A percentile compares a stretch with the other conserved stretches of the same genome.
Conservation (phyloP, 1,140 invertebrate genomes). For the Drosophila sucinea region DNA sequence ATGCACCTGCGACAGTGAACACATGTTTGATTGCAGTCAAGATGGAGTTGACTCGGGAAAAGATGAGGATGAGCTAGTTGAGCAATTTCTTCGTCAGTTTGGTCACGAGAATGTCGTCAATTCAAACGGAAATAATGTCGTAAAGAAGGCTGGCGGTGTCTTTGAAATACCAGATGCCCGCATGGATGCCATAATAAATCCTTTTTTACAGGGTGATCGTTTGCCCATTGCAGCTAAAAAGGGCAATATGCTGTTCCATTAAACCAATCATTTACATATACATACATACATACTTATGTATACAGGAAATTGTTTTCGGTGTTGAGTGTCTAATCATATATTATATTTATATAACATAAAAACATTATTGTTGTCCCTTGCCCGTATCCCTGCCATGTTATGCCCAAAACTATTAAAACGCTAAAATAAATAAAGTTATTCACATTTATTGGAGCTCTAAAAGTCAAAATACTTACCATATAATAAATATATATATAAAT, state of each 20-base stretch:
- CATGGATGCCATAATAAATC: conserved; percentile 85
- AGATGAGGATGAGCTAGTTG: conserved; percentile 74
- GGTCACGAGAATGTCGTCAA: conserved; percentile 82
- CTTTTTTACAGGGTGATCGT: conserved; percentile 91
- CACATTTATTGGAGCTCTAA: neutral
- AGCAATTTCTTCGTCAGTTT: conserved; percentile 84
- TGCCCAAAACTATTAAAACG: neutral
- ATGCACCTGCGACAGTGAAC: conserved; percentile 99
- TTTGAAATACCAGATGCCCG: conserved; percentile 84
- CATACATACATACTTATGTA: conserved; percentile 30
- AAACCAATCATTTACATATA: conserved; percentile 27
- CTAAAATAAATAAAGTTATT: conserved; percentile 6
- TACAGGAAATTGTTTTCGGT: conserved; percentile 23
- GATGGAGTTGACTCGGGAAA: conserved; percentile 57
- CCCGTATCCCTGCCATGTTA: neutral
- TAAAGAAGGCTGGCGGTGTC: conserved; percentile 86
- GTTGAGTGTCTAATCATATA: conserved; percentile 49
- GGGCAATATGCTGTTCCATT: conserved; percentile 87
- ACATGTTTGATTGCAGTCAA: conserved; percentile 96
- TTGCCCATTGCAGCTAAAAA: conserved; percentile 95
- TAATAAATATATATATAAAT: too few relatives aligned
- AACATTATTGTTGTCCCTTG: conserved; percentile 52
- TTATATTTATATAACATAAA: conserved; percentile 41
- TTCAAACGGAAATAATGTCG: conserved; percentile 88
- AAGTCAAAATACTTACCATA: too few relatives aligned